Conservation (phyloP, 2,888 invertebrate genomes). For the Apodemia hepburni region DNA sequence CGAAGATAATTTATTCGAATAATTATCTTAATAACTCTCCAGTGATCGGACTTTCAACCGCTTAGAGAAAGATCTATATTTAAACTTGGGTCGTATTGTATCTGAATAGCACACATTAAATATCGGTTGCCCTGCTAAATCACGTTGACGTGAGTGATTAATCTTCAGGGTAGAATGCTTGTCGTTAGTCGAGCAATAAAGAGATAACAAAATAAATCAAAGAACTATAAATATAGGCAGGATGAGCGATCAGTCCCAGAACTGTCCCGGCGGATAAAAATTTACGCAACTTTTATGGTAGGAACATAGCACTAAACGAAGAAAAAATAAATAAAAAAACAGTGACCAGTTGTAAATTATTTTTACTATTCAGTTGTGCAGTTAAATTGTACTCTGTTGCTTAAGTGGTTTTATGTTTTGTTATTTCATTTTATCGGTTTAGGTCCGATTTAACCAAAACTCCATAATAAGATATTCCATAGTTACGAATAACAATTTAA, state of each 20-base stretch:
- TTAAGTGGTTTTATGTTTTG: slow-evolving; percentile 35
- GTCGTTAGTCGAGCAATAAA: slow-evolving; percentile 77
- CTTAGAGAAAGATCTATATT: slow-evolving; percentile 63
- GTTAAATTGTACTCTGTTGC: slow-evolving; percentile 46
- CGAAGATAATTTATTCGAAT: slow-evolving; percentile 22
- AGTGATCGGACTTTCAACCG: slow-evolving; percentile 60
- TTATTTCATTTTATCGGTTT: slow-evolving; percentile 23
- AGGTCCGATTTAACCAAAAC: neutral
- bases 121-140: slow-evolving; percentile 78
- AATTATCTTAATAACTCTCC: slow-evolving; percentile 34
- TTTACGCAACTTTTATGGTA: slow-evolving; percentile 69
- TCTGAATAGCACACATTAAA: slow-evolving; percentile 74
- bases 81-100: slow-evolving; percentile 62
- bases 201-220: slow-evolving; percentile 80
- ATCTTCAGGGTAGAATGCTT: slow-evolving; percentile 74
- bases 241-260: slow-evolving; percentile 74
- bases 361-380: slow-evolving; percentile 55
- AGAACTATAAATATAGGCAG: slow-evolving; percentile 69
- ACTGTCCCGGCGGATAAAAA: slow-evolving; percentile 61
- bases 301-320: slow-evolving; percentile 56
- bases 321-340: slow-evolving; percentile 69
- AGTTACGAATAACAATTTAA: too few species aligned
- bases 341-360: slow-evolving; percentile 60
- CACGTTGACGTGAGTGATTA: slow-evolving; percentile 75
- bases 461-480: too few species aligned